Conservation (phyloP, 2,888 invertebrate species). For the Punctoribates punctum region DNA sequence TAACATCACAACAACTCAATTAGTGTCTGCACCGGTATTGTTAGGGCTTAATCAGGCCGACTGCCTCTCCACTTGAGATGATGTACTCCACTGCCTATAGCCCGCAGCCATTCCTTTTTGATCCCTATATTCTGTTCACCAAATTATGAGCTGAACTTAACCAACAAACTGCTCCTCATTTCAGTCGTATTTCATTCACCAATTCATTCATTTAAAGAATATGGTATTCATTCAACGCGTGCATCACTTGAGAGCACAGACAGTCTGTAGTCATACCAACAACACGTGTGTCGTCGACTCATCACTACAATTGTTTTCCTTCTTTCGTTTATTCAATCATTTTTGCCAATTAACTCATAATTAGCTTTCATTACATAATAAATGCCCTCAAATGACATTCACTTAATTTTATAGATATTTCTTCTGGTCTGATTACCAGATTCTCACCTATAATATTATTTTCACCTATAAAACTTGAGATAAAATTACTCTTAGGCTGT, state of each 20-base stretch:
- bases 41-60: conserved; percentile 33
- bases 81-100: conserved; percentile 34
- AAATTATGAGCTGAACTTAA: not conserved
- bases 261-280: conserved; percentile 29
- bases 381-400: conserved; percentile 5
- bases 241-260: conserved; percentile 17
- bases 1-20: conserved; percentile 37
- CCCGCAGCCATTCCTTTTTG: conserved; percentile 33
- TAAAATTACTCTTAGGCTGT: too few relatives aligned
- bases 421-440: too few relatives aligned
- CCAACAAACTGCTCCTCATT: not conserved
- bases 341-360: not conserved
- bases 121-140: conserved; percentile 1
- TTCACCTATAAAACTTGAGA: too few relatives aligned
- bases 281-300: conserved; percentile 27
- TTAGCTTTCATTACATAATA: not conserved
- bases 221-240: not conserved
- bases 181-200: not conserved
- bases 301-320: not conserved
- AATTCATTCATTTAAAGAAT: conserved; percentile 8
- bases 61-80: conserved; percentile 36
- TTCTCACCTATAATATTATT: too few relatives aligned
- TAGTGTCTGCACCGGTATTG: conserved; percentile 27
- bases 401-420: too few relatives aligned
- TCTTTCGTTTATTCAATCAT: conserved; percentile 4